These are phyloP conservation scores for Fissipunctia ypsillon DNA, from an alignment of 2,888 invertebrate genomes.

Conservation along the genomic window DNA sequence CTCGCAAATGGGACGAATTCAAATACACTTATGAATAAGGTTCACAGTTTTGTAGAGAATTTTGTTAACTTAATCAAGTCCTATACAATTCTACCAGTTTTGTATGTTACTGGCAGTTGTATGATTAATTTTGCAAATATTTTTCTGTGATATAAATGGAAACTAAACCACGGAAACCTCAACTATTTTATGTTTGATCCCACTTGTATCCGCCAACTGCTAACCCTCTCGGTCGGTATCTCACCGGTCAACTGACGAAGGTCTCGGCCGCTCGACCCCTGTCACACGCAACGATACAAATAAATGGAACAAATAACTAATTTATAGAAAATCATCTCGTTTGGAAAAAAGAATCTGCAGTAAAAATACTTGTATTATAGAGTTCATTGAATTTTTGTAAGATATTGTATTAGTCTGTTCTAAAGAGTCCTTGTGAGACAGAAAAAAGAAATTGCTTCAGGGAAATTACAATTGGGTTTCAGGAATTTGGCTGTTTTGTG, in stretches of 20 bases:
- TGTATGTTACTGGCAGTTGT: not conserved
- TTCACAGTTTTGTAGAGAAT: not conserved
- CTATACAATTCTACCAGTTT: not conserved
- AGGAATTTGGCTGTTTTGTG: not conserved
- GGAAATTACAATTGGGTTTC: slow-evolving; percentile 15
- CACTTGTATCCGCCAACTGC: not conserved
- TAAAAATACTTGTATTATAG: not conserved
- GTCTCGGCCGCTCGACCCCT: not conserved
- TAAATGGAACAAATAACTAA: slow-evolving; percentile 66
- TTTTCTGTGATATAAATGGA: not conserved
- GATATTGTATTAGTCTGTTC: not conserved
- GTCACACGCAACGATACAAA: not conserved
- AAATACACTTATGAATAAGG: not conserved
- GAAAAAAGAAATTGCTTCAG: slow-evolving; percentile 1
- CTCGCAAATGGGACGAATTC: not conserved
- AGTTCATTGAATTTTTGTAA: not conserved
- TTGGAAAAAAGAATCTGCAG: slow-evolving; percentile 20
- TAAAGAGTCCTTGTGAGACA: not conserved
- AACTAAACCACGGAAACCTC: not conserved
- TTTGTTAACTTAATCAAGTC: not conserved
- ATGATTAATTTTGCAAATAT: not conserved
- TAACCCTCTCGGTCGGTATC: not conserved
- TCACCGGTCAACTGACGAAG: not conserved
- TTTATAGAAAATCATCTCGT: slow-evolving; percentile 30
- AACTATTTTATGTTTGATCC: not conserved